Percentiles rank a stretch among this genome's conserved stretches.
These are phyloP conservation scores for Neoascia interrupta DNA, from an alignment of 2,888 invertebrate genomes.

Conservation along the genomic window DNA sequence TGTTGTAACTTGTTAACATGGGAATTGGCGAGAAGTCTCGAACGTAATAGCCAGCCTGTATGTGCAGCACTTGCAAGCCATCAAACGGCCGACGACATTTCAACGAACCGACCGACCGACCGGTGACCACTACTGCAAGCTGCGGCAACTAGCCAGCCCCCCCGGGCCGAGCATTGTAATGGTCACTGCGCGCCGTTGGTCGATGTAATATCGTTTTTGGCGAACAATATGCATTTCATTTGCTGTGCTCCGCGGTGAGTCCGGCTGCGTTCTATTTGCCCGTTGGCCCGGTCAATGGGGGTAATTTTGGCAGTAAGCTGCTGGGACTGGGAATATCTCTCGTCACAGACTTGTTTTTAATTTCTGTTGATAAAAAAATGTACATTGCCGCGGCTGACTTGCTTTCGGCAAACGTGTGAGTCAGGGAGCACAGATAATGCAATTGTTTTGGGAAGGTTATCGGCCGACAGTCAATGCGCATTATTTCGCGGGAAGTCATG, in stretches of 20 bases:
- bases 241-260: neutral
- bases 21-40: constrained; percentile 67
- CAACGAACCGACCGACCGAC: constrained; percentile 12
- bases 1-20: constrained; percentile 75
- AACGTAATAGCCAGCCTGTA: constrained; percentile 28
- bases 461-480: constrained; percentile 40
- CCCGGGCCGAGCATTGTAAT: constrained; percentile 34
- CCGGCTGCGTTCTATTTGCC: constrained; percentile 25
- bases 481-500: constrained; percentile 45
- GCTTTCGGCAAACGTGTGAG: constrained; percentile 30
- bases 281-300: constrained; percentile 55
- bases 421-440: constrained; percentile 53
- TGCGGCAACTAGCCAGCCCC: constrained; percentile 5
- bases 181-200: neutral
- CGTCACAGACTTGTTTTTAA: constrained; percentile 16
- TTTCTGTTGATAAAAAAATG: constrained; percentile 11
- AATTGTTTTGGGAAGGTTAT: constrained; percentile 52
- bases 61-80: constrained; percentile 12
- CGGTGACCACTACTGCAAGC: constrained; percentile 5
- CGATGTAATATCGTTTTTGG: constrained; percentile 60
- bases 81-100: constrained; percentile 15
- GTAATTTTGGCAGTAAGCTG: constrained; percentile 58
- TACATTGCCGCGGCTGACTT: constrained; percentile 28
- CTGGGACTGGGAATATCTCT: constrained; percentile 13
- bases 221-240: constrained; percentile 13